These are phyloP conservation scores for Myrmophylax atrothorax DNA, from an alignment of 2,113 vertebrate species.

Conservation along the genomic window DNA sequence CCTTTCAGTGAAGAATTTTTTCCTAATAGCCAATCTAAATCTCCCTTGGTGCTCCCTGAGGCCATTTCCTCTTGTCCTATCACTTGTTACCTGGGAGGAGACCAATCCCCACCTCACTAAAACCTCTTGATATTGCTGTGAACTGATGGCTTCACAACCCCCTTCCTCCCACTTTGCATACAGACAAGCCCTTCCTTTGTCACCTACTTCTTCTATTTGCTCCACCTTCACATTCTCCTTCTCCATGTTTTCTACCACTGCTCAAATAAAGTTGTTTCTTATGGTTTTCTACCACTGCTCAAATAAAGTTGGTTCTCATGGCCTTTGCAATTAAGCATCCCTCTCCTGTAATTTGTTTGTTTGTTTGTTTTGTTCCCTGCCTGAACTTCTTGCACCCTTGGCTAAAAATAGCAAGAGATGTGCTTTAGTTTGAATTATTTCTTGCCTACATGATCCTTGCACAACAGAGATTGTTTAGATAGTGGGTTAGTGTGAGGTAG, in stretches of 20 bases:
- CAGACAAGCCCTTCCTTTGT: neutral
- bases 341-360: neutral
- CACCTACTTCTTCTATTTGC: neutral
- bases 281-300: neutral
- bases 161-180: neutral
- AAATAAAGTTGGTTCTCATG: neutral
- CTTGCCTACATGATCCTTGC: neutral
- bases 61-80: neutral
- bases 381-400: neutral
- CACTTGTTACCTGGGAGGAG: neutral
- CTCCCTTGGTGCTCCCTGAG: neutral
- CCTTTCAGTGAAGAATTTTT: neutral
- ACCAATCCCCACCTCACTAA: neutral
- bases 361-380: neutral
- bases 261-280: neutral
- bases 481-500: neutral
- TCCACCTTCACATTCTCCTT: neutral
- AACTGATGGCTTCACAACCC: neutral
- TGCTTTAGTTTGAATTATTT: neutral
- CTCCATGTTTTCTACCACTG: neutral
- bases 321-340: neutral
- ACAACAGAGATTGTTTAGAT: neutral
- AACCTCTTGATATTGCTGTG: neutral
- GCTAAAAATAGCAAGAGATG: neutral
- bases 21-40: neutral